These are phyloP conservation scores for Gadus macrocephalus DNA, from an alignment of 2,113 vertebrate species.

Conservation along the genomic window DNA sequence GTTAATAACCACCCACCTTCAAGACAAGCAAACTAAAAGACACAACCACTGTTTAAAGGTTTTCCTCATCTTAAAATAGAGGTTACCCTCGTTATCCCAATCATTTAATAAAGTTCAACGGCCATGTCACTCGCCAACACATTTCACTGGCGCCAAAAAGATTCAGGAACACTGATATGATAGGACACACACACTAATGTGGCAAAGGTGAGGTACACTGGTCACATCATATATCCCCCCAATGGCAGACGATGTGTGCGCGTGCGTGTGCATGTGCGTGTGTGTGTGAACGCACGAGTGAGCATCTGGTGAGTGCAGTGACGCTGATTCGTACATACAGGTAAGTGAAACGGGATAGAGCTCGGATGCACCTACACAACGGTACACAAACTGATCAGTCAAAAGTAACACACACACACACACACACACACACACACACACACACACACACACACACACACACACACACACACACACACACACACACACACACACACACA, in stretches of 20 bases:
- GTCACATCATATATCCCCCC: conserved; percentile 35
- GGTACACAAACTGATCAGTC: conserved; percentile 23
- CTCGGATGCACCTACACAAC: conserved; percentile 12
- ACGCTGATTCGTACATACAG: conserved; percentile 47
- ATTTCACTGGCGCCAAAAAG: conserved; percentile 37
- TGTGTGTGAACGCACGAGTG: not conserved
- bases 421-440: conserved; percentile 5
- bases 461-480: conserved; percentile 14
- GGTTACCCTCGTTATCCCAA: not conserved
- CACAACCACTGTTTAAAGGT: no score
- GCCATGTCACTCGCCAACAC: not conserved
- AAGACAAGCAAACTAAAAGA: no score
- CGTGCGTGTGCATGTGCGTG: not conserved
- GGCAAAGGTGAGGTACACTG: conserved; percentile 37
- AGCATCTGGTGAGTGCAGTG: conserved; percentile 7
- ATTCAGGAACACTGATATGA: not conserved
- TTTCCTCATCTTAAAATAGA: no score
- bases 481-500: not conserved
- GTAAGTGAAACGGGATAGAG: conserved; percentile 14
- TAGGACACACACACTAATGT: not conserved
- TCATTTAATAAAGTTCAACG: not conserved
- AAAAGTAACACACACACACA: conserved; percentile 8
- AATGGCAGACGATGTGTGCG: conserved; percentile 12
- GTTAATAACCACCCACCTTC: no score
- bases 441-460: conserved; percentile 1